Evolutionary conservation across 1,140 invertebrate genomes (phyloP), one percentile per base, ranked within the genome.

Genomic region (Tachypleus tridentatus): DNA sequence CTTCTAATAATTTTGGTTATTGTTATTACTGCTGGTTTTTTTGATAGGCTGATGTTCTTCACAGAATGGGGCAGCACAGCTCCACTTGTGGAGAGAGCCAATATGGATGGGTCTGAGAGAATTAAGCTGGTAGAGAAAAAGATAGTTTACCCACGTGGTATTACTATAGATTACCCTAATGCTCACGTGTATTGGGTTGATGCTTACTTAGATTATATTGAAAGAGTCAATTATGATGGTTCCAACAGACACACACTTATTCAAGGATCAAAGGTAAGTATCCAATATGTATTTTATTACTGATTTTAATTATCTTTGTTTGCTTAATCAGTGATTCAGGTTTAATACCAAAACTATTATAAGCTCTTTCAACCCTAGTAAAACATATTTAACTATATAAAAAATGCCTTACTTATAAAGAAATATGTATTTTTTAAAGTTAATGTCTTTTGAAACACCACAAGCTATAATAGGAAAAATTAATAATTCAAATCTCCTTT

Each of bases 241-340:
- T 89, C 88, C 0, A 82, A 85, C 66, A 80, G 87, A 58, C 81
- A 79, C 75, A 86, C 85, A 0, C 77, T 89, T 29, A 80, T 82
- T 56, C 82, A 82, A 75, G 81, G 80, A 58, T 78, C 78, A 69
- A 76, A 75, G 68, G 83, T 83, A 64, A 75, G 75, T 75, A 51
- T 59, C 62, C 67, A 58, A 61, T 57, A 51, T 51, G 11, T 52
- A 63, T n/a, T 52, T 67, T 57, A 61, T 62, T 50, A 3, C 64
- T 29, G 29, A 29, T 29, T 29, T 29, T 29, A 29, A 29, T 29
- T 29, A 29, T 29, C 29, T 29, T 29, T 29, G 29, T 29, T 29
- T 29, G 29, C 29, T 29, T 29, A 29, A 29, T 29, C 29, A 29
- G 29, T 29, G 29, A 29, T 29, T 29, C 29, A 29, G 29, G 29